Evolutionary conservation across 2,113 vertebrate genomes (phyloP).

Genomic region (Muntiacus muntjak): DNA sequence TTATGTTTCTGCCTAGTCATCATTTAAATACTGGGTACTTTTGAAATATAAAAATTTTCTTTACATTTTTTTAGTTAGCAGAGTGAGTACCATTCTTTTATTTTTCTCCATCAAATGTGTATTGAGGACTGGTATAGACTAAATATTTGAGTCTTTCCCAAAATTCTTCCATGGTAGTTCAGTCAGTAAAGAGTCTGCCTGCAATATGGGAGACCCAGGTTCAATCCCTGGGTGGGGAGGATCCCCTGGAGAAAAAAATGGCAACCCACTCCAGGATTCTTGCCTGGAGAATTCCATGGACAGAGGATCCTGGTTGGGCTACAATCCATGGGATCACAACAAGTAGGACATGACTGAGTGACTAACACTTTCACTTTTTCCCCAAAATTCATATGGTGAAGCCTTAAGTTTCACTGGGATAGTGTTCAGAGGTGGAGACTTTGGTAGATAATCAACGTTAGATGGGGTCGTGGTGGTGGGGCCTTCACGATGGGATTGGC

Average conservation of each 20-base stretch:
- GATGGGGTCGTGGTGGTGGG: background rate
- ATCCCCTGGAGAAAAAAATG: background rate
- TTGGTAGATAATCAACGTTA: background rate
- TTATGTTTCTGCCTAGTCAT: background rate
- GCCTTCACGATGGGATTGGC: background rate
- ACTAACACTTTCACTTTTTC: background rate
- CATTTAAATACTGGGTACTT: background rate
- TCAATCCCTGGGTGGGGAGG: background rate
- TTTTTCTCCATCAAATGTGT: background rate
- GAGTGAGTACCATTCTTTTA: background rate
- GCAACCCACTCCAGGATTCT: background rate
- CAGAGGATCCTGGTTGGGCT: background rate
- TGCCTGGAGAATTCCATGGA: background rate
- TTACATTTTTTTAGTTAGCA: background rate
- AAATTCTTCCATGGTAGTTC: background rate
- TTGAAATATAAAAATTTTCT: background rate
- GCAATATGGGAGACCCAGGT: background rate
- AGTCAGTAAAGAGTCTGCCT: background rate
- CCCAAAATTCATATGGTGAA: background rate
- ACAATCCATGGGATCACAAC: fast-evolving
- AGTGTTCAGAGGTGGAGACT: background rate
- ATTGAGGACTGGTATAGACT: background rate
- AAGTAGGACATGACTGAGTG: background rate
- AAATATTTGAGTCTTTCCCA: background rate
- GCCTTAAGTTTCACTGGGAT: background rate